phyloP scores from a whole-genome alignment of 2,113 vertebrate species.

The Scopus umbretta region DNA sequence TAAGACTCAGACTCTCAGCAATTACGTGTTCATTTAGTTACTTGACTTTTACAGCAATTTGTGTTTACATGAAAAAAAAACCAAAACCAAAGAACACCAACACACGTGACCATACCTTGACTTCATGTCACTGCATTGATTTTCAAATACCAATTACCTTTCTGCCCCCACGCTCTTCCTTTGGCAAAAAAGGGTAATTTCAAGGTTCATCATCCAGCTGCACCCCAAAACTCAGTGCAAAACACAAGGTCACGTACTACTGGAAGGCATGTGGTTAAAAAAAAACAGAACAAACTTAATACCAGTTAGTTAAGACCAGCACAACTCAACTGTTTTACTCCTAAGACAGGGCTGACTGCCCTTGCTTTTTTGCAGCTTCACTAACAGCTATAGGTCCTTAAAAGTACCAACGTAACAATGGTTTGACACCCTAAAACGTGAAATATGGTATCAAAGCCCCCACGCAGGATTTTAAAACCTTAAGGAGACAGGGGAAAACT shows the following conservation, averaged over 20 bases:
- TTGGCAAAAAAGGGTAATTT: not conserved
- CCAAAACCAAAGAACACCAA: too few species aligned
- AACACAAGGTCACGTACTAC: not conserved
- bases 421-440: not conserved
- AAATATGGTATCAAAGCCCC: not conserved
- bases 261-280: fast-evolving
- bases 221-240: not conserved
- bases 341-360: not conserved
- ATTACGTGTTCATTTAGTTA: not conserved
- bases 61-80: not conserved
- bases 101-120: too few species aligned
- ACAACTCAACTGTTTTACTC: not conserved
- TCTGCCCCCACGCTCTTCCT: not conserved
- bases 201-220: not conserved
- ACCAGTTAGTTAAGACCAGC: not conserved
- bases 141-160: not conserved
- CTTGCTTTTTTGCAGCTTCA: not conserved
- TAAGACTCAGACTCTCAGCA: not conserved
- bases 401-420: not conserved
- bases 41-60: not conserved
- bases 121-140: not conserved
- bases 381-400: not conserved
- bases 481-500: not conserved
- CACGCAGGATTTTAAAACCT: not conserved
- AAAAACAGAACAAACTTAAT: not conserved